Percentiles rank a stretch among this genome's conserved stretches.
Evolutionary conservation across 2,797 vertebrate genomes (phyloP).

Genomic region (Erpetoichthys calabaricus): DNA sequence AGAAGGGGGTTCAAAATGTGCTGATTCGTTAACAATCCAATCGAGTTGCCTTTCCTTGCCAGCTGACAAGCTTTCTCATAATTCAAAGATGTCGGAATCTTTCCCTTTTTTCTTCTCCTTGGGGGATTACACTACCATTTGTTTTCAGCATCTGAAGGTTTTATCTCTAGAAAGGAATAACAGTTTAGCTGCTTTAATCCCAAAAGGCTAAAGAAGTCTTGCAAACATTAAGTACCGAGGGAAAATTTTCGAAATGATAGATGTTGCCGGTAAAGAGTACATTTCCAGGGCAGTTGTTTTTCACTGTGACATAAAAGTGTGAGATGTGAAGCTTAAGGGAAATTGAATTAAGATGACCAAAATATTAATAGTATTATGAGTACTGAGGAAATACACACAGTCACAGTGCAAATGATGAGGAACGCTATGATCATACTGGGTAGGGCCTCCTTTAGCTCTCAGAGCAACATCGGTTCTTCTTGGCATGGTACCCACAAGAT

Average conservation of each 20-base stretch:
- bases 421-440: no score
- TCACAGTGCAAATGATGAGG: no score
- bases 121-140: constrained; percentile 2
- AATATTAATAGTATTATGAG: no score
- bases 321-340: no score
- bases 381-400: no score
- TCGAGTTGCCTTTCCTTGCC: constrained; percentile 27
- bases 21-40: constrained; percentile 44
- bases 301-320: no score
- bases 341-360: no score
- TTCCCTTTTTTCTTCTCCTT: constrained; percentile 7
- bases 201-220: not conserved
- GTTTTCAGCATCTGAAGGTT: constrained; percentile 6
- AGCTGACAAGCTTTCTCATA: constrained; percentile 28
- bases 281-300: no score
- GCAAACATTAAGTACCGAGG: not conserved
- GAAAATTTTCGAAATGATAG: not conserved
- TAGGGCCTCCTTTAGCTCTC: no score
- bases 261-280: constrained; percentile 2
- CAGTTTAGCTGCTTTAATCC: not conserved
- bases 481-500: no score
- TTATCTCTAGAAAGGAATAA: constrained; percentile 9
- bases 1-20: constrained; percentile 32
- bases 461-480: no score
- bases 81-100: constrained; percentile 15